Evolutionary conservation across 2,888 invertebrate species (phyloP), one percentile per base, ranked within the genome.

Genomic region (Acanthococcus lagerstroemiae): DNA sequence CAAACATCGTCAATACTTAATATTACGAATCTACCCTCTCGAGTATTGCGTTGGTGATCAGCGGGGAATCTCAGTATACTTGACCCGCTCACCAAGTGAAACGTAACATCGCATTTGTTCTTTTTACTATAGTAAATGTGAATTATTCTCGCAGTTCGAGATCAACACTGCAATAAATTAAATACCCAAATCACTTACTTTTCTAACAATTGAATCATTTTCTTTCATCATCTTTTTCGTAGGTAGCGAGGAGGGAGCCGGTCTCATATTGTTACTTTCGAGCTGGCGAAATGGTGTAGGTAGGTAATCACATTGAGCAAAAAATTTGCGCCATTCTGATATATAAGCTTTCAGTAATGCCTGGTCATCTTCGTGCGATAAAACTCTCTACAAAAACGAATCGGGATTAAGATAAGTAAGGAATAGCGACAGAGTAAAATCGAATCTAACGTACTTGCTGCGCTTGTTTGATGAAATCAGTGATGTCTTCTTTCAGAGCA

Each of bases 241-340:
- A 75, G 75, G 63, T 12, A 57, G 22, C 12, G n/a, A 1, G 45
- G 75, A 72, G 48, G 81, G 80, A 4, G 48, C 12, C 30, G 25
- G 12, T 27, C 52, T 79, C 22, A 86, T 86, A 66, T 86, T 85
- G 46, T 95, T 82, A 66, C 90, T 85, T 78, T 96, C 95, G 71
- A 97, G 79, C 75, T 94, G 93, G 67, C 88, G 84, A 80, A 97
- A 97, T 19, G 96, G 96, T 71, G 94, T 89, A 1, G 96, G 96
- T 73, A 97, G 80, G 79, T 96, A 97, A 76, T 91, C 90, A 77
- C 96, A 95, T 76, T 99, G 97, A 4, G 94, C 91, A 76, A 95
- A 96, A 80, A 96, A 99, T 75, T 94, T 95, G 57, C 93, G 84
- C 99, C 99, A 99, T 78, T 99, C 97, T 5, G 88, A 85, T 72